Evolutionary conservation across 2,797 vertebrate species (phyloP), one percentile per base, ranked within the genome.

Genomic region (Catamblyrhynchus diadema): DNA sequence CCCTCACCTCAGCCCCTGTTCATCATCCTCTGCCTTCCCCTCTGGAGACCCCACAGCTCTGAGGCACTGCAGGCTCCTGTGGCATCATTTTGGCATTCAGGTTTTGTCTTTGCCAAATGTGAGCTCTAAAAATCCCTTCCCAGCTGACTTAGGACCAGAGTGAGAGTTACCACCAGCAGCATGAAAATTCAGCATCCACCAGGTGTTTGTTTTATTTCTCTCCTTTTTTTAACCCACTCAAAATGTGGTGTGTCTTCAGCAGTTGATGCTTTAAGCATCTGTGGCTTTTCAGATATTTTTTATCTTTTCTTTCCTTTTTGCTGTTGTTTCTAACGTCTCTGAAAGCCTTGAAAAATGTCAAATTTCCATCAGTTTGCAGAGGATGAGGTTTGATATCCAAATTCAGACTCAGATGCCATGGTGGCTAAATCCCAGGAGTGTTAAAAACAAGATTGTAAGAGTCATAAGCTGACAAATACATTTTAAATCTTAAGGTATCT

Each of bases 1-100:
- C 69, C 9, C 5, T 5, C 15, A 7, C n/a, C 50, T 51, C 77
- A 14, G 39, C 30, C 39, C 4, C 0, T 16, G 37, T 0, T 11
- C 27, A 2, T 3, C 45, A 6, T 22, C 8, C 66, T n/a, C 59
- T 15, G 3, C 53, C 32, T 59, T 84, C 25, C 8, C 64, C 62
- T 45, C 64, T 37, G 47, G 6, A 35, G 44, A 75, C 15, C 3
- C 37, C 23, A 10, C 0, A 1, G 37, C 45, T 3, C 15, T 8
- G 20, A 14, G 14, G 5, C 6, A 8, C 9, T 32, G n/a, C 33
- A 81, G 79, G 22, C 3, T 62, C 51, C 27, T 56, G 2, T 2
- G 22, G 17, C 22, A 10, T 6, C 33, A 1, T 20, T 28, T 28
- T 5, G 12, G 2, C 22, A 10, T 10, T 1, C 0, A 2, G 15